Evolutionary conservation across 2,113 vertebrate genomes (phyloP), one percentile per base, ranked within the genome.

Genomic region (Tringa solitaria): DNA sequence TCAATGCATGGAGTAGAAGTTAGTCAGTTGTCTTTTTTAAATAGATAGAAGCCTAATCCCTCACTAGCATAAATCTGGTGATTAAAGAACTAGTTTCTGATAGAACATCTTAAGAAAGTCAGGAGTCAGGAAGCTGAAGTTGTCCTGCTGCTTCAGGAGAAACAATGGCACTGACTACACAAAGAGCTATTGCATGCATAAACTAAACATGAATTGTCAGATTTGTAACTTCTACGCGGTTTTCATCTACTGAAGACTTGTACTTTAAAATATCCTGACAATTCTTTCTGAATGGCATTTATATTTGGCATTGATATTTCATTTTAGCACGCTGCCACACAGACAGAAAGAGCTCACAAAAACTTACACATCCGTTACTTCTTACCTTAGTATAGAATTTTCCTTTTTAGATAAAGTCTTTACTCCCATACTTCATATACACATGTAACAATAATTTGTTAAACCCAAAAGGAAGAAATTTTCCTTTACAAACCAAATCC

Each of bases 341-440:
- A 3, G 10, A 54, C 41, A 89, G 72, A 67, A 84, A 79, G 30
- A 90, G 12, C 15, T 33, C 32, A 56, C 46, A 70, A 77, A 80
- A 73, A 7, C 17, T 59, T 53, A 14, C 0, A 0, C 1, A 0
- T 32, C 59, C 27, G 4, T 48, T 70, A 23, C 28, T 72, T 61
- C 8, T 57, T 59, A 33, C 32, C 10, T 88, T 46, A 46, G 45
- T 46, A 39, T 45, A 54, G 9, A 64, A 15, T 56, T 75, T 79
- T 76, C 24, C 18, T 53, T 21, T 50, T 64, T 73, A 54, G 17
- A 33, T 45, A 14, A 64, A 63, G 18, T 41, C 4, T 57, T 68
- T 95, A 73, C 45, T 82, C n/a, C 13, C 12, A 20, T 68, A 9
- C 7, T 64, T 48, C 14, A 50, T 28, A 32, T 17, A 41, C 4